phyloP scores from a whole-genome alignment of 1,140 invertebrate genomes.

The Yoshiicerus persimilis region DNA sequence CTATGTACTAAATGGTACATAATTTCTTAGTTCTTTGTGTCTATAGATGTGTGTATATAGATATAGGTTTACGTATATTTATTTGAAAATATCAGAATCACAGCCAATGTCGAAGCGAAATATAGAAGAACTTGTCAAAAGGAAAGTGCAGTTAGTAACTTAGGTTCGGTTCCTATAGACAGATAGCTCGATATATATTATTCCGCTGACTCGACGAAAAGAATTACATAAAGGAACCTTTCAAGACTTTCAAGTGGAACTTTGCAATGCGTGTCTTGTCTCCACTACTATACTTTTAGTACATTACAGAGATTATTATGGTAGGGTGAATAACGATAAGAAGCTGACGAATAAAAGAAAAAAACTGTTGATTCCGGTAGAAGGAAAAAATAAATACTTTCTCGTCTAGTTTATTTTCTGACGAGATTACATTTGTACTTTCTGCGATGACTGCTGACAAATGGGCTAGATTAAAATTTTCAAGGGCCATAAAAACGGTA shows the following conservation, averaged over 20 bases:
- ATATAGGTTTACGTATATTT: background rate
- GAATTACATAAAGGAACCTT: background rate
- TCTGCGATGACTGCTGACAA: background rate
- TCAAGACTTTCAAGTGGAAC: background rate
- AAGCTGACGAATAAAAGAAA: background rate
- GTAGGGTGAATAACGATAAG: background rate
- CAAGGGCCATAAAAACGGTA: background rate
- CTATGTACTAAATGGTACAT: too few species aligned
- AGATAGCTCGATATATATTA: background rate
- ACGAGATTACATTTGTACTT: background rate
- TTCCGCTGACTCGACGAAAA: background rate
- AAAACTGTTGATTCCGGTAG: constrained; percentile 8
- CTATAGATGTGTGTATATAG: too few species aligned
- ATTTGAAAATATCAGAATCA: background rate
- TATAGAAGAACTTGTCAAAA: background rate
- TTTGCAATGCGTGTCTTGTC: background rate
- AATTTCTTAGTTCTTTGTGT: too few species aligned
- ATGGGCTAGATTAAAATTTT: background rate
- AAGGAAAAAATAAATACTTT: background rate
- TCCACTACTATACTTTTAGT: background rate
- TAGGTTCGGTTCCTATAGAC: too few species aligned
- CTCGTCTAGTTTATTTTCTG: background rate
- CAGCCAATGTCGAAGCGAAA: background rate
- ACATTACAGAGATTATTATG: background rate
- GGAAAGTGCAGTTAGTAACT: background rate